Conservation (phyloP, 2,888 invertebrate species). For the Elysia crispata region DNA sequence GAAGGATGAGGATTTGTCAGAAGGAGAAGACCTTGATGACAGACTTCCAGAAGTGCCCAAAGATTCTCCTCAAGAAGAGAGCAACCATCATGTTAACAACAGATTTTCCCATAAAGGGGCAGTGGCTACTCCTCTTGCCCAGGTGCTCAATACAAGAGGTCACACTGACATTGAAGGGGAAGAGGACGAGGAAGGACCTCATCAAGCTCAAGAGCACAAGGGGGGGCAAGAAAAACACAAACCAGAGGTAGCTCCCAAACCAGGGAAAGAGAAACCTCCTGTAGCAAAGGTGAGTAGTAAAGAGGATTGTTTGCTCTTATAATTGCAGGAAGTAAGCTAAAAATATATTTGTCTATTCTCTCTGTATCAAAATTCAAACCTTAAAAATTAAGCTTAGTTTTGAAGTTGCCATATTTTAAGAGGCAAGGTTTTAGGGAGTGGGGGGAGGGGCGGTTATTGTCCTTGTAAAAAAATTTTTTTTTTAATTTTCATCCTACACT, state of each 20-base stretch:
- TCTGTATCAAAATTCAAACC: no score
- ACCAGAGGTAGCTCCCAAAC: conserved; percentile 46
- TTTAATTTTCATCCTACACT: neutral
- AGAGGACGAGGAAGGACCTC: conserved; percentile 22
- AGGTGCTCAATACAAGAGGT: conserved; percentile 1
- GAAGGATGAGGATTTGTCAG: conserved; percentile 24
- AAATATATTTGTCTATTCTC: no score
- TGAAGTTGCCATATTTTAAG: no score
- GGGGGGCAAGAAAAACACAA: neutral
- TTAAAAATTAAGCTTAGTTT: no score
- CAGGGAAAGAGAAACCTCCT: conserved; percentile 47
- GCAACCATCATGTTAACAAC: neutral
- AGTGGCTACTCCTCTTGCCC: conserved; percentile 48
- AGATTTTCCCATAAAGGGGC: conserved; percentile 31
- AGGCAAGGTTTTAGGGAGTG: no score
- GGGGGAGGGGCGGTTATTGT: no score
- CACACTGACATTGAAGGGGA: conserved; percentile 24
- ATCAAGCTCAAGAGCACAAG: no score
- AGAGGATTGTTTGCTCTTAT: no score
- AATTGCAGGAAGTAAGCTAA: no score
- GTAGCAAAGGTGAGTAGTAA: conserved; percentile 38
- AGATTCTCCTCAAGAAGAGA: conserved; percentile 36
- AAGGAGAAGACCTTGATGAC: conserved; percentile 35
- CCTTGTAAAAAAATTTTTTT: neutral
- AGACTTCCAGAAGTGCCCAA: conserved; percentile 37